Evolutionary conservation across 2,888 invertebrate genomes (phyloP).

Genomic region (Muschampia plurimacula): DNA sequence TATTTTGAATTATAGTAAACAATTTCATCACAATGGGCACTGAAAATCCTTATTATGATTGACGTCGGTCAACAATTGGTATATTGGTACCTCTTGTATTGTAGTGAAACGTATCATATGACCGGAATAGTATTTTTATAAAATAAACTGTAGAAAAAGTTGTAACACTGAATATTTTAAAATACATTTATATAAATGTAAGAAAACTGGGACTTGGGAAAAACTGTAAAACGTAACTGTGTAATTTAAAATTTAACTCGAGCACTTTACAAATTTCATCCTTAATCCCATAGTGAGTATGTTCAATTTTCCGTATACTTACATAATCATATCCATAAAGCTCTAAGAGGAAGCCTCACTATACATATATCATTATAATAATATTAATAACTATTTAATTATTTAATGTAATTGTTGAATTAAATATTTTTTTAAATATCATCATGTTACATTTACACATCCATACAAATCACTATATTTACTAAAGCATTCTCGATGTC

Average conservation of each 20-base stretch:
- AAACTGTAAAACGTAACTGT: conserved; percentile 14
- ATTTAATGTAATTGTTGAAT: conserved; percentile 63
- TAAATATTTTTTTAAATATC: conserved; percentile 74
- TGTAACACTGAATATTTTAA: neutral
- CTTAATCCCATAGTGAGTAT: conserved; percentile 76
- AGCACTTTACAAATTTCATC: conserved; percentile 66
- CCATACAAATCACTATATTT: conserved; percentile 73
- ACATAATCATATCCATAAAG: conserved; percentile 79
- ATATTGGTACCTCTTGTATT: neutral
- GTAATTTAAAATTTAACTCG: conserved; percentile 52
- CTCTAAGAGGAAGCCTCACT: conserved; percentile 84
- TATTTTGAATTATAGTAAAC: neutral
- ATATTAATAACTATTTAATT: conserved; percentile 33
- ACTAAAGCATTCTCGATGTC: conserved; percentile 79
- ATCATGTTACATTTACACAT: conserved; percentile 78
- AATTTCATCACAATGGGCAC: neutral
- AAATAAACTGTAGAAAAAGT: conserved; percentile 3
- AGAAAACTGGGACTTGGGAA: conserved; percentile 7
- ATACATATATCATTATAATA: conserved; percentile 67
- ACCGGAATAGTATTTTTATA: neutral
- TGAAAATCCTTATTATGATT: neutral
- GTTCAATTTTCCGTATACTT: conserved; percentile 82
- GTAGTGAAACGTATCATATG: neutral
- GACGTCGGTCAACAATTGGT: neutral
- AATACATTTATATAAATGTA: conserved; percentile 23